A percentile compares a stretch with the other conserved stretches of the same genome.
Evolutionary conservation across 2,113 vertebrate genomes (phyloP).

Genomic region (Scytalopus superciliaris): DNA sequence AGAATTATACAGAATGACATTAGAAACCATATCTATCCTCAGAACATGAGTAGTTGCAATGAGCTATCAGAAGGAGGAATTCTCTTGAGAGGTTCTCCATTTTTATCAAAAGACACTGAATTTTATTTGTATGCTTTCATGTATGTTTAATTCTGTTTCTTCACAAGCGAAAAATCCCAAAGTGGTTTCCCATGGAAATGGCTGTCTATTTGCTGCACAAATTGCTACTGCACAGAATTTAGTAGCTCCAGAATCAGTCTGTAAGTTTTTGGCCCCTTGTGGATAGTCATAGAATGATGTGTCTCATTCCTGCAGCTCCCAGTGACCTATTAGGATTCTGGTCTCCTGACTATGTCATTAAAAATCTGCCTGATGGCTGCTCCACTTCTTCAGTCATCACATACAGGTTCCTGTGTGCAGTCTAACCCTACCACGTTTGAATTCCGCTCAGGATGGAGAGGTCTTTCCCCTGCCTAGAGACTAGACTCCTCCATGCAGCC

Average conservation of each 20-base stretch:
- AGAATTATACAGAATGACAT: not conserved
- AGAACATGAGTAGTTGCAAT: not conserved
- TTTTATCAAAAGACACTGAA: not conserved
- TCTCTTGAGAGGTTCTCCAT: not conserved
- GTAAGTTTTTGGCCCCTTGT: not conserved
- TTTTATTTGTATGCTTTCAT: not conserved
- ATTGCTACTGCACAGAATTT: not conserved
- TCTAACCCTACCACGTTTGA: not conserved
- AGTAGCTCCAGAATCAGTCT: not conserved
- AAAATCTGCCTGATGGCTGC: not conserved
- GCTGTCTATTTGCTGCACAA: not conserved
- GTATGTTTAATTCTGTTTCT: not conserved
- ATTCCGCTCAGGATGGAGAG: accelerated
- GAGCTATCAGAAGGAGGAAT: not conserved
- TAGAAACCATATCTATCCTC: not conserved
- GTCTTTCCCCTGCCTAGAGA: not conserved
- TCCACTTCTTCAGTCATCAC: not conserved
- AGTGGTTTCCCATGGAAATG: not conserved
- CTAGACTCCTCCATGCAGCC: not conserved
- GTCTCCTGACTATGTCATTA: not conserved
- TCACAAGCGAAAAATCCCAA: not conserved
- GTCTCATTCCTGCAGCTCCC: not conserved
- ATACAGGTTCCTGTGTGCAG: accelerated
- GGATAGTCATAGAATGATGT: not conserved
- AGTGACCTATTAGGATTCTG: not conserved